These are phyloP conservation scores for Ophthalmolycus amberensis DNA, from an alignment of 2,113 vertebrate genomes.

Conservation along the genomic window DNA sequence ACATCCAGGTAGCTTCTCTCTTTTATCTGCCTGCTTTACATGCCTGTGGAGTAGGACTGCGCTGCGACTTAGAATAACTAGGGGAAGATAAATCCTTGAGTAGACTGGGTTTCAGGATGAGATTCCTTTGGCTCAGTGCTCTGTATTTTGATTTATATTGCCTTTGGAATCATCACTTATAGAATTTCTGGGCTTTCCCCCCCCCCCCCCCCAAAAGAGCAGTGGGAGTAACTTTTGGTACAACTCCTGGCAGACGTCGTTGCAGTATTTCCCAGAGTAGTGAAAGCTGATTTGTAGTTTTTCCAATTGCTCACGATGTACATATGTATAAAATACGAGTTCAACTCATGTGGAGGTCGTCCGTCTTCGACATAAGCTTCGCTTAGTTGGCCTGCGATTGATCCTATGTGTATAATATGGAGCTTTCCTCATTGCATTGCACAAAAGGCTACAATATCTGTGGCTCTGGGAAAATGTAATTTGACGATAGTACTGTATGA, in stretches of 20 bases:
- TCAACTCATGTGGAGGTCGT: constrained; percentile 42
- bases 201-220: constrained; percentile 9
- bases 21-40: constrained; percentile 64
- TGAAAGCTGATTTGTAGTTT: constrained; percentile 40
- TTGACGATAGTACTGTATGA: constrained; percentile 45
- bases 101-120: constrained; percentile 62
- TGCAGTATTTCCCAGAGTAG: constrained; percentile 51
- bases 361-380: constrained; percentile 51
- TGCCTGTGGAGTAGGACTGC: constrained; percentile 51
- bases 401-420: constrained; percentile 46
- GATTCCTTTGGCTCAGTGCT: constrained; percentile 65
- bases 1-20: constrained; percentile 88
- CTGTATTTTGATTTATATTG: constrained; percentile 72
- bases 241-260: constrained; percentile 44
- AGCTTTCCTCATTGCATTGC: constrained; percentile 43
- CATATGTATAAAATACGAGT: constrained; percentile 48
- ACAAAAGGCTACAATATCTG: constrained; percentile 66
- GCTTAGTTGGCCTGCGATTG: constrained; percentile 33
- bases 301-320: constrained; percentile 32
- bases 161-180: constrained; percentile 67
- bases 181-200: constrained; percentile 36
- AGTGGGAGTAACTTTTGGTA: constrained; percentile 45
- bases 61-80: constrained; percentile 68
- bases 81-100: constrained; percentile 64
- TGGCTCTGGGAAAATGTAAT: constrained; percentile 64